These are phyloP conservation scores for Streblospio benedicti DNA, from an alignment of 1,140 invertebrate genomes.

Conservation along the genomic window DNA sequence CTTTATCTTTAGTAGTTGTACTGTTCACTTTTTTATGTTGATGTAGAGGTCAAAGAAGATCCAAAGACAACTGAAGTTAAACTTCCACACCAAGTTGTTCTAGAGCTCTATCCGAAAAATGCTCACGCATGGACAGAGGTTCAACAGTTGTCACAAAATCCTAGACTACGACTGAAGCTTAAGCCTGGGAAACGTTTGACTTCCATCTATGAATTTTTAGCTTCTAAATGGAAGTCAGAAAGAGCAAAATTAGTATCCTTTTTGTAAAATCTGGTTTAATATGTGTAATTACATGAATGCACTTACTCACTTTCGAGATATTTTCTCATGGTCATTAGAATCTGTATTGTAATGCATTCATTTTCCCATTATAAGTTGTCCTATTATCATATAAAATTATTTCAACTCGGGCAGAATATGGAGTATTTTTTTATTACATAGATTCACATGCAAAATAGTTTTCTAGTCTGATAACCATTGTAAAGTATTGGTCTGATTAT, in stretches of 20 bases:
- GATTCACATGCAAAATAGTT: too few species aligned
- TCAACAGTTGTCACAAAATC: constrained; percentile 80
- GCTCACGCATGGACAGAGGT: constrained; percentile 73
- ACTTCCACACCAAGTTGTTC: constrained; percentile 66
- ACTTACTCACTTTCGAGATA: too few species aligned
- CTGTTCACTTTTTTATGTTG: neutral
- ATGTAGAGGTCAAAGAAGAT: neutral
- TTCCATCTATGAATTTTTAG: constrained; percentile 65
- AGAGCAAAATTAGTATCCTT: constrained; percentile 55
- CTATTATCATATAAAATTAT: too few species aligned
- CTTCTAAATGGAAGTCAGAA: constrained; percentile 62
- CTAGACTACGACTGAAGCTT: constrained; percentile 64
- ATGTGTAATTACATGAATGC: constrained; percentile 3
- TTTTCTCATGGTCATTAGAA: too few species aligned
- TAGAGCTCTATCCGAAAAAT: constrained; percentile 68
- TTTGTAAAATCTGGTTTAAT: constrained; percentile 2
- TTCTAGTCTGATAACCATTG: too few species aligned
- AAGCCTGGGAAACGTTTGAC: constrained; percentile 67
- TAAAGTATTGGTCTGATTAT: too few species aligned
- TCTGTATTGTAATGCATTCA: too few species aligned
- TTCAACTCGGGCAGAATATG: too few species aligned
- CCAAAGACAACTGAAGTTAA: constrained; percentile 46
- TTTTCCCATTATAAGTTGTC: too few species aligned
- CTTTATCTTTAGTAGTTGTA: neutral
- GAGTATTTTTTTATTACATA: too few species aligned